Evolutionary conservation across 2,797 vertebrate species (phyloP), one percentile per base, ranked within the genome.

Genomic region (Lutjanus campechanus): DNA sequence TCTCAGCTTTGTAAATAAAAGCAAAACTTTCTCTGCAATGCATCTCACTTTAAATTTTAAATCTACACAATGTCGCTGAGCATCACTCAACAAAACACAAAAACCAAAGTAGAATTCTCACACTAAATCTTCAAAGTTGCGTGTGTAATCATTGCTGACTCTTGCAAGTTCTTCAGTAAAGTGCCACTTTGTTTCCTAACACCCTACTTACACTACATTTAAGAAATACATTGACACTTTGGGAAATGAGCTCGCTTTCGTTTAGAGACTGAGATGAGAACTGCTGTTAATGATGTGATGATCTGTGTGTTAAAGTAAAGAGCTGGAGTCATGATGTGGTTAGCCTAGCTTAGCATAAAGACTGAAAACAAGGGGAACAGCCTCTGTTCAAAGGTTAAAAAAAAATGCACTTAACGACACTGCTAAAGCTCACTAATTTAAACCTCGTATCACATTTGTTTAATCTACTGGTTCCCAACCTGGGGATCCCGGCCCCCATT

Each of bases 271-370:
- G 10, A 20, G 4, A 41, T 61, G 56, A 56, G 15, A 20, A 43
- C 13, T 1, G 12, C 13, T 15, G 36, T 29, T 4, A 43, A 29
- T 8, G 17, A n/a, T 11, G 9, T 43, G 5, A 60, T 11, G 10
- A 36, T 41, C 29, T 60, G 36, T 22, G 41, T 1, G 0, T 60
- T 60, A 6, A 44, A 7, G 44, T 44, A 44, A 41, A 44, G 41
- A 62, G n/a, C n/a, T 46, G 60, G 7, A 62, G 11, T 8, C 20
- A 10, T 13, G 13, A 46, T 9, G 44, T 46, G 8, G 8, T 59
- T 59, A 59, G 44, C 61, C 40, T 47, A 63, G 44, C 20, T 25
- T 64, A 64, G 61, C 61, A 22, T 36, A 36, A 36, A 36, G 29
- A 36, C 29, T 36, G 29, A 36, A 36, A 36, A 36, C 10, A 11